phyloP scores from a whole-genome alignment of 2,113 vertebrate species.

The Trichechus manatus region DNA sequence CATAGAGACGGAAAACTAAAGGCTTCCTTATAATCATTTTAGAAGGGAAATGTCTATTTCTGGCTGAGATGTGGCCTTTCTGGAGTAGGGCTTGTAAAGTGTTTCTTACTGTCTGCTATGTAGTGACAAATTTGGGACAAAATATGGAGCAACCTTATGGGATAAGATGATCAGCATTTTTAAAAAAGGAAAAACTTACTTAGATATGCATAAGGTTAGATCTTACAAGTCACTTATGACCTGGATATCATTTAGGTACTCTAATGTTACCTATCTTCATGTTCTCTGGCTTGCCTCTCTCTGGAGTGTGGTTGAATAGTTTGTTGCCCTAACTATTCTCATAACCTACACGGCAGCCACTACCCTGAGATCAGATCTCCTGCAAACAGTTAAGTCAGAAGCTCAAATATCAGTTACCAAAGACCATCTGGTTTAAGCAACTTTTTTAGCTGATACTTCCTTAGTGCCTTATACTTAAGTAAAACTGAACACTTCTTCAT shows the following conservation, averaged over 20 bases:
- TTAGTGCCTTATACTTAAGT: conserved; percentile 34
- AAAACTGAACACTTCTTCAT: conserved; percentile 51
- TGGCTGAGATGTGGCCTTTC: conserved; percentile 55
- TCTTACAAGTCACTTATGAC: neutral
- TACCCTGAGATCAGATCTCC: conserved; percentile 23
- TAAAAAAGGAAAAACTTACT: conserved; percentile 33
- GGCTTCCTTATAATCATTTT: conserved; percentile 66
- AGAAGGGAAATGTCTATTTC: conserved; percentile 74
- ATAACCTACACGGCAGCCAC: neutral
- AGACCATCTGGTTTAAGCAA: conserved; percentile 25
- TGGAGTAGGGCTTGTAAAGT: conserved; percentile 45
- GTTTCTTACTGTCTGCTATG: conserved; percentile 56
- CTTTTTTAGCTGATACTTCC: conserved; percentile 43
- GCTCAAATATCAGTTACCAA: conserved; percentile 51
- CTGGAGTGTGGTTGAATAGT: neutral
- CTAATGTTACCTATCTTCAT: conserved; percentile 20
- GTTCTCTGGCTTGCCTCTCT: neutral
- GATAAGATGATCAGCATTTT: conserved; percentile 40
- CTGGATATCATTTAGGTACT: neutral
- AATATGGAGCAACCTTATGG: conserved; percentile 29
- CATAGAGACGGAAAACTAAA: conserved; percentile 72
- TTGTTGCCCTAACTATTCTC: conserved; percentile 35
- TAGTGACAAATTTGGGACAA: conserved; percentile 55
- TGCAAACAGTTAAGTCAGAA: conserved; percentile 56
- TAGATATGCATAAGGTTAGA: conserved; percentile 41